A percentile compares a stretch with the other conserved stretches of the same genome.
Evolutionary conservation across 2,797 vertebrate species (phyloP).

Genomic region (Manis javanica): DNA sequence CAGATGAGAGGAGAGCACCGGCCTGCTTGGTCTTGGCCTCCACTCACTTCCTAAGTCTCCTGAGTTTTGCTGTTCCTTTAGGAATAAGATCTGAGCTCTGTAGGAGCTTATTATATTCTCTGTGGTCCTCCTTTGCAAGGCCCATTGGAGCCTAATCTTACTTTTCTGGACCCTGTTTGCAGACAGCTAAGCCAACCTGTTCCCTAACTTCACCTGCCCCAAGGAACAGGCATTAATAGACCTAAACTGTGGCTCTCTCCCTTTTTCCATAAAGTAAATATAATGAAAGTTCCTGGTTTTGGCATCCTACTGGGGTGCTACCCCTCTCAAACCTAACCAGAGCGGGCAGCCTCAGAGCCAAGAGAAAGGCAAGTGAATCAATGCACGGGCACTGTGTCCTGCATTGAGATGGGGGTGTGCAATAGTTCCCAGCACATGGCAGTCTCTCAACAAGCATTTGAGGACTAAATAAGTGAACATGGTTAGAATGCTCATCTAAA

Average conservation of each 20-base stretch:
- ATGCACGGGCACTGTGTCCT: background rate
- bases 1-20: background rate
- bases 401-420: fast-evolving
- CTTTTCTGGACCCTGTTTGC: background rate
- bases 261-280: background rate
- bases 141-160: background rate
- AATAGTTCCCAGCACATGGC: background rate
- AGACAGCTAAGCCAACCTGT: background rate
- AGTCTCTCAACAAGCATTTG: background rate
- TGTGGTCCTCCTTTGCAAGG: background rate
- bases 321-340: background rate
- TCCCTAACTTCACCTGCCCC: background rate
- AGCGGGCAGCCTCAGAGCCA: background rate
- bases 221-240: background rate
- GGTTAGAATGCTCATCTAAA: background rate
- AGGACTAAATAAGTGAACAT: background rate
- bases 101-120: background rate
- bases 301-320: background rate
- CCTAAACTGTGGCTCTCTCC: background rate
- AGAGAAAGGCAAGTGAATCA: background rate
- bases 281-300: background rate
- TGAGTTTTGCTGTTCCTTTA: background rate
- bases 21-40: background rate
- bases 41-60: background rate
- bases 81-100: background rate